phyloP scores from a whole-genome alignment of 2,888 invertebrate genomes.

The Dusona sp. region DNA sequence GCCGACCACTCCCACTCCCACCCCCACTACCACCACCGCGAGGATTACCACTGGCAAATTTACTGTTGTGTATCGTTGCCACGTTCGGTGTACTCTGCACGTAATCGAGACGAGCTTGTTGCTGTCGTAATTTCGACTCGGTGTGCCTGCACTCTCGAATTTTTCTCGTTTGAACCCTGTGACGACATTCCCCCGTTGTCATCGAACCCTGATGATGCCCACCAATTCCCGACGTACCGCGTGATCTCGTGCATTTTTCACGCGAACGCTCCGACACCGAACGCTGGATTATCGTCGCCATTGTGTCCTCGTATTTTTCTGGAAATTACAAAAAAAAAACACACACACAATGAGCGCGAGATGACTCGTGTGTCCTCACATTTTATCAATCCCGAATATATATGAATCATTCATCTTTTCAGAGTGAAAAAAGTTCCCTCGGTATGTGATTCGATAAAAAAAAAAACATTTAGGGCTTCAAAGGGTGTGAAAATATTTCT shows the following conservation, averaged over 20 bases:
- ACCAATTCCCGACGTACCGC: slow-evolving; percentile 48
- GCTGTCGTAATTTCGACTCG: slow-evolving; percentile 81
- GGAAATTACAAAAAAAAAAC: slow-evolving; percentile 13
- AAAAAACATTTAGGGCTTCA: neutral
- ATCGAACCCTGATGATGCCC: slow-evolving; percentile 64
- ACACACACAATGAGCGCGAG: neutral
- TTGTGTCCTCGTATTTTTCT: slow-evolving; percentile 82
- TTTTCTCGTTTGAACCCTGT: slow-evolving; percentile 76
- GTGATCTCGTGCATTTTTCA: slow-evolving; percentile 82
- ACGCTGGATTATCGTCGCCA: slow-evolving; percentile 84
- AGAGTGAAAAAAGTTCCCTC: neutral
- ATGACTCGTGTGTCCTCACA: neutral
- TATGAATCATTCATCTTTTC: neutral
- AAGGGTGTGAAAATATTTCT: no score
- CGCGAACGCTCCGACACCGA: slow-evolving; percentile 85
- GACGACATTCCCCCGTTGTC: slow-evolving; percentile 79
- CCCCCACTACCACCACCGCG: slow-evolving; percentile 80
- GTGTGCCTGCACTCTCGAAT: slow-evolving; percentile 77
- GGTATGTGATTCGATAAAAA: neutral
- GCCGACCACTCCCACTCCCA: slow-evolving; percentile 81
- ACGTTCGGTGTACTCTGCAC: slow-evolving; percentile 88
- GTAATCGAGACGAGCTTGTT: slow-evolving; percentile 84
- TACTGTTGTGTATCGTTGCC: slow-evolving; percentile 85
- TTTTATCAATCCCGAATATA: neutral
- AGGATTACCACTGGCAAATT: slow-evolving; percentile 85